Evolutionary conservation across 1,140 invertebrate species (phyloP).

Genomic region (Drosophila repleta): DNA sequence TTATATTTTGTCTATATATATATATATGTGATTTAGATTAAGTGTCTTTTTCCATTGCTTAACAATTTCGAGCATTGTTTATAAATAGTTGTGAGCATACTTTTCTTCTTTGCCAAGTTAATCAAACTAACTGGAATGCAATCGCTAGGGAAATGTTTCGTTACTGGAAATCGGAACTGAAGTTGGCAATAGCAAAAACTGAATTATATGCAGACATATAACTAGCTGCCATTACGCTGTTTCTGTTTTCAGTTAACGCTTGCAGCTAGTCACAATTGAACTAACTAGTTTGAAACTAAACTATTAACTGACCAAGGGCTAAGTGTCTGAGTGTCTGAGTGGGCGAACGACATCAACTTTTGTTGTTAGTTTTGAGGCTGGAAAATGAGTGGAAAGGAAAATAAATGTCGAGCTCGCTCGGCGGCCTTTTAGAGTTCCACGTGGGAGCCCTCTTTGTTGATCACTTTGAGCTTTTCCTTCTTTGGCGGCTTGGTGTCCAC

Average conservation of each 20-base stretch:
- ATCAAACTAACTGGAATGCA: conserved; percentile 42
- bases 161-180: conserved; percentile 29
- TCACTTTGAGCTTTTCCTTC: conserved; percentile 86
- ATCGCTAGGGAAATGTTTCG: conserved; percentile 20
- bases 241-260: conserved; percentile 20
- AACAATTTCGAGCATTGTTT: conserved; percentile 63
- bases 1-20: not conserved
- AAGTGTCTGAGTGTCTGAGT: not conserved
- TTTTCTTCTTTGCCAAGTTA: not conserved
- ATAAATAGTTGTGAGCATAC: conserved; percentile 11
- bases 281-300: conserved; percentile 51
- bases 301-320: conserved; percentile 23
- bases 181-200: conserved; percentile 47
- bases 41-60: too few relatives aligned
- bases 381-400: not conserved
- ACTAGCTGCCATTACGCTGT: conserved; percentile 45
- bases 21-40: not conserved
- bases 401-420: not conserved
- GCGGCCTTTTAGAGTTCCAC: conserved; percentile 71
- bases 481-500: conserved; percentile 85
- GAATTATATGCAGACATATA: conserved; percentile 71
- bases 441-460: conserved; percentile 85
- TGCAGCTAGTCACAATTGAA: conserved; percentile 48
- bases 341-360: not conserved
- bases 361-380: not conserved